Percentiles rank a stretch among this genome's conserved stretches.
These are phyloP conservation scores for Ondatra zibethicus DNA, from an alignment of 2,113 vertebrate species.

Conservation along the genomic window DNA sequence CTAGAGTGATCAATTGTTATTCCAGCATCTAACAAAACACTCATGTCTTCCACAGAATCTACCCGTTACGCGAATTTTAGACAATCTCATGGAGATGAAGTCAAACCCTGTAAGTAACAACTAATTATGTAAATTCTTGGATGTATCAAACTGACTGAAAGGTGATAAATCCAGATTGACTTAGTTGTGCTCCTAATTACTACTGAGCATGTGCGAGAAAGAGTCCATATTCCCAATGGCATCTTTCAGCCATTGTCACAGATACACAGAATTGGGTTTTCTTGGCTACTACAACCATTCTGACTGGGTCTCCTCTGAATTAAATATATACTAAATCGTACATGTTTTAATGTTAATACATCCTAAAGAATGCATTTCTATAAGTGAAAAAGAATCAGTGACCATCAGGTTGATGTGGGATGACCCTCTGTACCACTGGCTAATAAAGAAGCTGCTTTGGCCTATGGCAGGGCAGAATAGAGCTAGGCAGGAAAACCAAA, in stretches of 20 bases:
- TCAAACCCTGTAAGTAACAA: slow-evolving; percentile 93
- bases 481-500: too few species aligned
- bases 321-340: slow-evolving; percentile 28
- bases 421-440: too few species aligned
- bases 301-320: background rate
- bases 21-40: slow-evolving; percentile 59
- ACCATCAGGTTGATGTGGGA: background rate
- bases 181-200: background rate
- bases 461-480: too few species aligned
- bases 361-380: slow-evolving; percentile 21
- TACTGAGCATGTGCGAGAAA: background rate
- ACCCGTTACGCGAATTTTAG: slow-evolving; percentile 94
- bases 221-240: background rate
- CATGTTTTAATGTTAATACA: slow-evolving; percentile 34
- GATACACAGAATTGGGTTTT: slow-evolving; percentile 23
- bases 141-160: background rate
- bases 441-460: too few species aligned
- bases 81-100: slow-evolving; percentile 98
- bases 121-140: slow-evolving; percentile 5
- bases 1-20: background rate
- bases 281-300: slow-evolving; percentile 17
- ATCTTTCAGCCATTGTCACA: background rate
- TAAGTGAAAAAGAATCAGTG: slow-evolving; percentile 48
- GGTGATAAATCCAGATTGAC: background rate
- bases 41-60: slow-evolving; percentile 90